Evolutionary conservation across 1,140 invertebrate species (phyloP).

Genomic region (Diachasmimorpha longicaudata): DNA sequence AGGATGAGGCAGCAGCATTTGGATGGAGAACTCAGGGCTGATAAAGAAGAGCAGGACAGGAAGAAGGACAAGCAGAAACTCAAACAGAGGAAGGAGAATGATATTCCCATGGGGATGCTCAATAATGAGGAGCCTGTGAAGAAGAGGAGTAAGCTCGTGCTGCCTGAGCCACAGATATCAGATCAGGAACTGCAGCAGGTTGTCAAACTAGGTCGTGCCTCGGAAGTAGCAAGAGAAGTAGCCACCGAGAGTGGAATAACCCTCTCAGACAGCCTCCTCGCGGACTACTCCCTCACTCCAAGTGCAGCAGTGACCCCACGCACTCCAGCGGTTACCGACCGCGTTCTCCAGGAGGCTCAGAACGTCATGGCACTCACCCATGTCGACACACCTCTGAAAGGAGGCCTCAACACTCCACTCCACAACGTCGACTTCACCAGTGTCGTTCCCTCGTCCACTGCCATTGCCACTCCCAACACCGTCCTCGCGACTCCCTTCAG

Average conservation of each 20-base stretch:
- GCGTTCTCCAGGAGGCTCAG: constrained; percentile 91
- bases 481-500: constrained; percentile 92
- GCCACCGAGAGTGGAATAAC: constrained; percentile 83
- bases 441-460: constrained; percentile 75
- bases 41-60: constrained; percentile 88
- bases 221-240: constrained; percentile 90
- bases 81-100: constrained; percentile 95
- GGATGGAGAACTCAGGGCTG: constrained; percentile 88
- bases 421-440: constrained; percentile 88
- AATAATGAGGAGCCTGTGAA: constrained; percentile 88
- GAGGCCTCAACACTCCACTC: constrained; percentile 93
- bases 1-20: constrained; percentile 89
- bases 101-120: constrained; percentile 90
- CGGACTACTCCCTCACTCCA: constrained; percentile 90
- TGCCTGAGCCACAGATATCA: constrained; percentile 96
- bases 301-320: constrained; percentile 80
- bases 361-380: constrained; percentile 98
- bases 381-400: constrained; percentile 96
- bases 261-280: constrained; percentile 84
- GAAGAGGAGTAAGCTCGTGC: constrained; percentile 94
- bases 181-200: constrained; percentile 91
- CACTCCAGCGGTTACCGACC: constrained; percentile 78
- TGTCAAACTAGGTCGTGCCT: constrained; percentile 95
- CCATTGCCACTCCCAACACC: constrained; percentile 91
- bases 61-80: constrained; percentile 92